Percentiles rank a stretch among this genome's conserved stretches.
These are phyloP conservation scores for Hirtodrosophila duncani DNA, from an alignment of 2,888 invertebrate genomes.

Conservation along the genomic window DNA sequence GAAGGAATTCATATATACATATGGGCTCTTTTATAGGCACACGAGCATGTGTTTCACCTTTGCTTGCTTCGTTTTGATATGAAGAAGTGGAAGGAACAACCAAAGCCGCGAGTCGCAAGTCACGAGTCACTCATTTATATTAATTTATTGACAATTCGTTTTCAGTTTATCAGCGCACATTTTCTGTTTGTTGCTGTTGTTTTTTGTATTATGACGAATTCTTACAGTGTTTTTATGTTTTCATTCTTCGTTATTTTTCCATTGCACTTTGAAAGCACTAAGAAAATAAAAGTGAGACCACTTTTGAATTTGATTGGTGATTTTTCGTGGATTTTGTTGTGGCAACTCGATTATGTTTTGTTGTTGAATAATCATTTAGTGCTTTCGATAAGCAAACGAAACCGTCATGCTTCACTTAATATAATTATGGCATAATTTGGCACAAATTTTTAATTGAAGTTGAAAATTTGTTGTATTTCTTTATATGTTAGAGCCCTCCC, in stretches of 20 bases:
- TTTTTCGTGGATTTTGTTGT: conserved; percentile 4
- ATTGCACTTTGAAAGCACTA: conserved; percentile 25
- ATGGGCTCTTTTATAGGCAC: background rate
- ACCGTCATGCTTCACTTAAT: too few relatives aligned
- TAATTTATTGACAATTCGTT: conserved; percentile 63
- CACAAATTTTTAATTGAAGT: too few relatives aligned
- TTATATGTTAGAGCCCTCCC: too few relatives aligned
- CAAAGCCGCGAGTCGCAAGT: conserved; percentile 30
- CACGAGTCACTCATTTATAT: conserved; percentile 71
- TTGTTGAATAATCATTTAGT: too few relatives aligned
- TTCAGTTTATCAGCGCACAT: conserved; percentile 52
- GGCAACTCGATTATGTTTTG: too few relatives aligned
- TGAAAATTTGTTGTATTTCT: too few relatives aligned
- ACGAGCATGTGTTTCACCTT: conserved; percentile 14
- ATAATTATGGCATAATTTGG: too few relatives aligned
- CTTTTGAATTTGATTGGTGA: conserved; percentile 9
- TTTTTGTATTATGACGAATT: too few relatives aligned
- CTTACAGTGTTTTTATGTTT: conserved; percentile 10
- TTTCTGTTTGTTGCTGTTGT: conserved; percentile 17
- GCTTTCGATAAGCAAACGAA: too few relatives aligned
- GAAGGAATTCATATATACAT: conserved; percentile 5
- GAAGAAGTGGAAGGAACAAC: background rate
- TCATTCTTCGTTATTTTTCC: conserved; percentile 6
- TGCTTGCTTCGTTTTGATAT: conserved; percentile 20
- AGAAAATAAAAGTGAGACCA: too few relatives aligned